Base-by-base conservation (phyloP, 2,113 vertebrate genomes). In the Sander lucioperca region DNA sequence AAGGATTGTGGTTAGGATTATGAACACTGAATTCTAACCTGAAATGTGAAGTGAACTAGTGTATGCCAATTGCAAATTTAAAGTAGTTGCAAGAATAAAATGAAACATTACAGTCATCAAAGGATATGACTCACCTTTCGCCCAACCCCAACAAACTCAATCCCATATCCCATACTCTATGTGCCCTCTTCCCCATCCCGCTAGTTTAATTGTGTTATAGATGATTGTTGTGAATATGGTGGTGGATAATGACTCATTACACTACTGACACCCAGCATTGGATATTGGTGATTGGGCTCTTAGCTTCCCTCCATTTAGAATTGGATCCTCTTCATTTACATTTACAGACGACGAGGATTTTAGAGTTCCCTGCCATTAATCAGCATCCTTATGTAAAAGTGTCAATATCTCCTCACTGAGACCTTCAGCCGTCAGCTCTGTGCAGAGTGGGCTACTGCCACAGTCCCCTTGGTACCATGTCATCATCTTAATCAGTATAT, bases 351-450 rank as follows among this genome's bases (percentile, higher is more conserved):
- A 57, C 19, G 47, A 63, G 4, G 72, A 51, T 79, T 85, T 71
- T 71, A 89, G 84, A 82, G 51, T 80, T 84, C 27, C 30, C 23
- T 61, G 11, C 27, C 82, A 79, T 89, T 75, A 62, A 62, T 91
- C 88, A 86, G 43, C 19, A 21, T n/a, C 19, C 47, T 80, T 74
- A 85, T 80, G 58, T 68, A 43, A 85, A 77, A 80, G 71, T 83
- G 76, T 81, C 74, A 18, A 64, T 74, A 50, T 51, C 51, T 63
- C 74, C 43, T 71, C 64, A 45, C n/a, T 50, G 23, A 85, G 64
- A 74, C 70, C 70, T 70, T 79, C 47, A 80, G 62, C 58, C 57
- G 39, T 66, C 77, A 33, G 72, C 33, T 63, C 27, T 61, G 12
- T 54, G 57, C 53, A 65, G 23, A 77, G 47, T 50, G 61, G 64